Evolutionary conservation across 2,797 vertebrate species (phyloP).

Genomic region (Sebastes vulpes): DNA sequence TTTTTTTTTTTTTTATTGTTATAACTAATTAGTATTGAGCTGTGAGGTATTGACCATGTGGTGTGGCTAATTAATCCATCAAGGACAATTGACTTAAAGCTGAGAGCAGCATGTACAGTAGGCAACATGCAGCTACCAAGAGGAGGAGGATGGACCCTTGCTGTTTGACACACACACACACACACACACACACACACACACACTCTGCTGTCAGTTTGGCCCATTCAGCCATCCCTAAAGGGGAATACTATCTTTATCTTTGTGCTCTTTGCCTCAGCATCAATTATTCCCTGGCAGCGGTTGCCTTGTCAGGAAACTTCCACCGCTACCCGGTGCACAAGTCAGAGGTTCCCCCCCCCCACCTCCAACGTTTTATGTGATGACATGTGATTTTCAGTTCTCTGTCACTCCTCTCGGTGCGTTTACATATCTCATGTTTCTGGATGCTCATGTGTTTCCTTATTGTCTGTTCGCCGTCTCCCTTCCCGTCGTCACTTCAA

Average conservation of each 20-base stretch:
- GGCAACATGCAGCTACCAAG: constrained; percentile 35
- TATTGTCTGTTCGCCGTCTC: constrained; percentile 36
- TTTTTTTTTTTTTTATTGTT: constrained; percentile 1
- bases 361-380: neutral
- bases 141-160: constrained; percentile 32
- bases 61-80: constrained; percentile 74
- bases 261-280: constrained; percentile 49
- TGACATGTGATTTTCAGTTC: neutral
- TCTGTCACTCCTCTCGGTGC: neutral
- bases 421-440: constrained; percentile 3
- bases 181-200: neutral
- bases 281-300: constrained; percentile 50
- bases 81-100: constrained; percentile 61
- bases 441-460: neutral
- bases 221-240: constrained; percentile 47
- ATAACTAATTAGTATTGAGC: constrained; percentile 70
- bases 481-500: constrained; percentile 59
- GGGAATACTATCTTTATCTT: constrained; percentile 57
- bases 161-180: constrained; percentile 24
- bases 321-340: neutral
- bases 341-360: neutral
- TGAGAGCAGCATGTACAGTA: constrained; percentile 55
- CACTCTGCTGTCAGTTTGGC: constrained; percentile 39
- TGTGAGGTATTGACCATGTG: constrained; percentile 61
- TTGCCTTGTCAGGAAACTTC: constrained; percentile 44